Base-by-base conservation (phyloP, 2,888 invertebrate genomes). In the Eledone cirrhosa region DNA sequence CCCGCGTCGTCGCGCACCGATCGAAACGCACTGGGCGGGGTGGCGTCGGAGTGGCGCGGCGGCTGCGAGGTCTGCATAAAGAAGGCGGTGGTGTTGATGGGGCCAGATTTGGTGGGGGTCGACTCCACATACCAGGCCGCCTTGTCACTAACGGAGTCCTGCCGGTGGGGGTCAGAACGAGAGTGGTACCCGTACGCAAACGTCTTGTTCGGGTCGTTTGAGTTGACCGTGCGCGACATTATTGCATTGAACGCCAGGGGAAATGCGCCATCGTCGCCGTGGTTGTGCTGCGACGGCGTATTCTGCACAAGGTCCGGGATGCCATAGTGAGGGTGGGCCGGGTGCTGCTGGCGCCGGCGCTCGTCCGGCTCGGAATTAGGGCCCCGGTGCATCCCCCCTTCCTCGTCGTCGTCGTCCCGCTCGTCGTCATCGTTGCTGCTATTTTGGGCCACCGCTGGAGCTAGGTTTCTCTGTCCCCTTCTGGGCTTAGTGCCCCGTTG, bases 61-160 rank as follows among this genome's bases (percentile, higher is more conserved):
- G 72, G 72, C 22, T 72, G 72, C 22, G 72, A 72, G n/a, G 72
- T 72, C 41, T 72, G 72, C 82, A 88, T 83, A 48, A 84, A 83
- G 78, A 86, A 85, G 13, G 83, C 81, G 29, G 82, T 81, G 47
- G 83, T 82, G n/a, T 80, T 81, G n/a, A 84, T 81, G 7, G 82
- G 82, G 69, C 86, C 85, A 80, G 84, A 81, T 80, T 83, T 72
- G 78, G 85, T 82, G 80, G 86, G 82, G 79, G 82, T 82, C 59
- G 83, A 82, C 78, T 88, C 85, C 14, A 88, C 84, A 80, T 83
- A 85, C 82, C 85, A 86, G 33, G 86, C 85, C 0, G 86, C 87
- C 63, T 86, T 85, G 14, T 84, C 86, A 33, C 41, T 41, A 1
- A 41, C 72, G 4, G 69, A 69, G 41, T 41, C 41, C 29, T 72